A percentile compares a stretch with the other conserved stretches of the same genome.
These are phyloP conservation scores for Euborellia annulipes DNA, from an alignment of 1,140 invertebrate genomes.

Conservation along the genomic window DNA sequence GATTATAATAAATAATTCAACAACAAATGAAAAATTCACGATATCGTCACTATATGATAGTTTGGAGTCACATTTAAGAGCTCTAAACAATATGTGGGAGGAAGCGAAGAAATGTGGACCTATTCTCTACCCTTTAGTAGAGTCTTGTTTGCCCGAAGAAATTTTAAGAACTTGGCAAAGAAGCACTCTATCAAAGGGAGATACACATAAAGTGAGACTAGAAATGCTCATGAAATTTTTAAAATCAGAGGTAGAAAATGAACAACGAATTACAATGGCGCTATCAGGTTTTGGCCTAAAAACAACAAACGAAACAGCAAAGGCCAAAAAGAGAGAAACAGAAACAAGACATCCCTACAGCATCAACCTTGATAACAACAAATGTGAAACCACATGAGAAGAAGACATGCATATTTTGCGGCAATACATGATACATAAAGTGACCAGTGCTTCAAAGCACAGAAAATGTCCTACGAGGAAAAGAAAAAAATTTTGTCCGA, in stretches of 20 bases:
- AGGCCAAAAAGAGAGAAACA: no score
- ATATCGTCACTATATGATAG: conserved; percentile 13
- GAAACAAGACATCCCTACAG: no score
- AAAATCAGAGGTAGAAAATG: conserved; percentile 14
- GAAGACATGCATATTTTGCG: no score
- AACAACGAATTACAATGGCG: conserved; percentile 17
- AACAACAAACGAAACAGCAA: neutral
- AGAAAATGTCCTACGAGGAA: no score
- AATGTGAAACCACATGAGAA: no score
- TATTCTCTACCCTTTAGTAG: conserved; percentile 21
- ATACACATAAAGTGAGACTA: neutral
- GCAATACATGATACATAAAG: no score
- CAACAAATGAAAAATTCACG: conserved; percentile 4
- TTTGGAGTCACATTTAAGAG: conserved; percentile 17
- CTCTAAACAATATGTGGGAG: conserved; percentile 19
- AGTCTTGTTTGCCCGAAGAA: conserved; percentile 22
- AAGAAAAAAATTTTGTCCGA: no score
- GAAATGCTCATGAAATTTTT: conserved; percentile 17
- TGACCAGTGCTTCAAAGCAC: no score
- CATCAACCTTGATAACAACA: no score
- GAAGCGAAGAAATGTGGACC: conserved; percentile 19
- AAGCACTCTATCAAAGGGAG: neutral
- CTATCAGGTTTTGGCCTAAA: conserved; percentile 8
- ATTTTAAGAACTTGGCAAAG: conserved; percentile 18
- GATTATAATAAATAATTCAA: conserved; percentile 8